Evolutionary conservation across 2,888 invertebrate genomes (phyloP).

Genomic region (Octodonta nipae): DNA sequence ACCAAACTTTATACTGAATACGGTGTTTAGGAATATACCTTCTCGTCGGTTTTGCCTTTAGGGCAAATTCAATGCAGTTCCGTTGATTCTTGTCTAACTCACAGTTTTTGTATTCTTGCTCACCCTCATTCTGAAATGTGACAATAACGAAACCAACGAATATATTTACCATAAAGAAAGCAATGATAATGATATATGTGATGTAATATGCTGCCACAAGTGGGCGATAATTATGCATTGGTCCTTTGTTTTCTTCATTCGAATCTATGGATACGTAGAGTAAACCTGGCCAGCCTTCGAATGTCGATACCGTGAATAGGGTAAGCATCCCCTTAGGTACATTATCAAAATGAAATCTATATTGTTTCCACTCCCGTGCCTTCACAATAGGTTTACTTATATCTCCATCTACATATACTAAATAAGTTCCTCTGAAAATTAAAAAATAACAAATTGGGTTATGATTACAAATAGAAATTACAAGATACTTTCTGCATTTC

Average conservation of each 20-base stretch:
- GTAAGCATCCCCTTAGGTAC: slow-evolving; percentile 97
- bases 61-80: slow-evolving; percentile 92
- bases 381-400: slow-evolving; percentile 59
- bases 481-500: too few relatives aligned
- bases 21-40: slow-evolving; percentile 98
- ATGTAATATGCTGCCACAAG: slow-evolving; percentile 98
- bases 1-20: slow-evolving; percentile 94
- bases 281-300: slow-evolving; percentile 96
- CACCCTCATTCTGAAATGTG: slow-evolving; percentile 98
- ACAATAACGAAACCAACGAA: slow-evolving; percentile 99
- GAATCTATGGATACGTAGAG: slow-evolving; percentile 97
- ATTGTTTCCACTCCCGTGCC: slow-evolving; percentile 71
- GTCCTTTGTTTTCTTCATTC: slow-evolving; percentile 86
- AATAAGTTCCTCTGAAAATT: slow-evolving; percentile 82
- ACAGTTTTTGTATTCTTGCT: slow-evolving; percentile 98
- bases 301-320: slow-evolving; percentile 96
- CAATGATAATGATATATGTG: slow-evolving; percentile 98
- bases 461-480: too few relatives aligned
- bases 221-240: slow-evolving; percentile 94
- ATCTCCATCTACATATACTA: slow-evolving; percentile 81
- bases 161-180: slow-evolving; percentile 99
- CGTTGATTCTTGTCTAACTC: slow-evolving; percentile 98
- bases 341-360: slow-evolving; percentile 96
- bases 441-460: too few relatives aligned
- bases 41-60: slow-evolving; percentile 74